phyloP scores from a whole-genome alignment of 2,888 invertebrate genomes.

The Dione vanillae region DNA sequence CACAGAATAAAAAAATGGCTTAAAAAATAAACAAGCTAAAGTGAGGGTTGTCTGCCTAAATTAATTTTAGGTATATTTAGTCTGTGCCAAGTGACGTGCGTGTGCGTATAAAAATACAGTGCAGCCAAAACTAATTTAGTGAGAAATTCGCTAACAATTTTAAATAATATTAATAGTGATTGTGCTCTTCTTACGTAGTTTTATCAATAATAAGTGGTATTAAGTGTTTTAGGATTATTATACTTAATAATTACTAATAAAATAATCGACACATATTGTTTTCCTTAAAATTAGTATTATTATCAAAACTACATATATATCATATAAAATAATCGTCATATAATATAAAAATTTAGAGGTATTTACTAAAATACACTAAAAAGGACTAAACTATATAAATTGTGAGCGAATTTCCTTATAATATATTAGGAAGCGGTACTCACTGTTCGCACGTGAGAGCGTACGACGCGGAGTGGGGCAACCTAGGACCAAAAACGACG shows the following conservation, averaged over 20 bases:
- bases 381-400: neutral
- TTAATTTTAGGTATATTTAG: neutral
- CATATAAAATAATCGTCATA: no score
- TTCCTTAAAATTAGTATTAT: neutral
- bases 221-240: neutral
- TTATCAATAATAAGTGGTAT: neutral
- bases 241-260: neutral
- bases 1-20: slow-evolving; percentile 3
- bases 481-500: slow-evolving; percentile 84
- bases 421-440: slow-evolving; percentile 77
- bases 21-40: neutral
- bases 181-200: neutral
- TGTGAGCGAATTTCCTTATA: slow-evolving; percentile 41
- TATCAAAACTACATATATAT: neutral
- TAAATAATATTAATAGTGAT: neutral
- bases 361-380: neutral
- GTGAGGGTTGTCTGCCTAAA: neutral
- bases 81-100: slow-evolving; percentile 16
- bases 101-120: slow-evolving; percentile 37
- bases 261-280: neutral
- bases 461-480: slow-evolving; percentile 85
- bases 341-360: neutral
- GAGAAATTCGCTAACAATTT: slow-evolving; percentile 42
- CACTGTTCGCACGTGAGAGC: slow-evolving; percentile 87
- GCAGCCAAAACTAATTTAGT: slow-evolving; percentile 37